phyloP scores from a whole-genome alignment of 2,888 invertebrate species.

The Rhagium mordax region DNA sequence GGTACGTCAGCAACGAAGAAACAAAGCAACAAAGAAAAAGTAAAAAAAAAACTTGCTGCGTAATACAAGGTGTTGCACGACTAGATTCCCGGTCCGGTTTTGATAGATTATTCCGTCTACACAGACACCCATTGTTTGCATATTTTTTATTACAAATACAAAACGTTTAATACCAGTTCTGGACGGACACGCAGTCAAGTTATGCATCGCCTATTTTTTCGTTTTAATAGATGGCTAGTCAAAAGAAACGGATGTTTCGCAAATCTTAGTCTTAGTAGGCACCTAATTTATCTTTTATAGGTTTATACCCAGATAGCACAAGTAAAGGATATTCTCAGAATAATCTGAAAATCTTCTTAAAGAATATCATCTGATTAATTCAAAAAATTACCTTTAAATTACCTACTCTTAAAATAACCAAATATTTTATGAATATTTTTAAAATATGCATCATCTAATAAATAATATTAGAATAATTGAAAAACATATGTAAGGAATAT shows the following conservation, averaged over 20 bases:
- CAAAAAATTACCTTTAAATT: too few relatives aligned
- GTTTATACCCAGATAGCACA: too few relatives aligned
- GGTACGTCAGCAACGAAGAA: background rate
- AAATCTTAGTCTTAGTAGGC: background rate
- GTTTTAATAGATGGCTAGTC: background rate
- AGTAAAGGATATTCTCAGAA: too few relatives aligned
- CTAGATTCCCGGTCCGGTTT: slow-evolving; percentile 7
- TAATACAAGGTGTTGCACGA: slow-evolving; percentile 21
- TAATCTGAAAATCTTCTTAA: too few relatives aligned
- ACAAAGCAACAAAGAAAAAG: slow-evolving; percentile 6
- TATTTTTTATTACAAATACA: background rate
- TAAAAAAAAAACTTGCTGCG: background rate
- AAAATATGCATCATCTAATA: too few relatives aligned
- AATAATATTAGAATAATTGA: too few relatives aligned
- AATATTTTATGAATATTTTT: too few relatives aligned
- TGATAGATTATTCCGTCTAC: background rate
- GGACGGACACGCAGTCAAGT: background rate
- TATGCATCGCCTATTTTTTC: background rate
- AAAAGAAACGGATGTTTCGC: background rate
- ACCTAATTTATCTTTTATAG: too few relatives aligned
- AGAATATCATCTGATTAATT: too few relatives aligned
- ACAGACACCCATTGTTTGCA: background rate
- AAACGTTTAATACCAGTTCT: background rate
- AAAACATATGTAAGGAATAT: too few relatives aligned
- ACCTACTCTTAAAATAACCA: too few relatives aligned